Percentiles rank a stretch among this genome's conserved stretches.
Conservation (phyloP, 2,888 invertebrate species). For the Sturmia bella region DNA sequence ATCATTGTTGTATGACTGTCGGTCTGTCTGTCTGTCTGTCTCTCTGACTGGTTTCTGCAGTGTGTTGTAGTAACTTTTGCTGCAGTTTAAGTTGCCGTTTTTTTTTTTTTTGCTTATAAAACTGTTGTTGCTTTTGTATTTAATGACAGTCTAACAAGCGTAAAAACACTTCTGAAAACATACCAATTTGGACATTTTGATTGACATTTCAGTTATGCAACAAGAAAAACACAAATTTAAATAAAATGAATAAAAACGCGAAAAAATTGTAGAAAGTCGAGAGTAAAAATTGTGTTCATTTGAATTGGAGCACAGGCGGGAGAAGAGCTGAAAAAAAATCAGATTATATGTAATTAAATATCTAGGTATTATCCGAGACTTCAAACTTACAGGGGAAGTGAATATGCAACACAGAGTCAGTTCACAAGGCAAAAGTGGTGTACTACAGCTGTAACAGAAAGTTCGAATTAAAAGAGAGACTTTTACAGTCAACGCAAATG, state of each 20-base stretch:
- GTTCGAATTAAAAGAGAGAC: too few species aligned
- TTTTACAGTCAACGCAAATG: too few species aligned
- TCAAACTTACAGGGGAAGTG: too few species aligned
- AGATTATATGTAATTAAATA: too few species aligned
- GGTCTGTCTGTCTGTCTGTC: conserved; percentile 7
- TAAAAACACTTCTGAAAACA: conserved; percentile 74
- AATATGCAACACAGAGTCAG: too few species aligned
- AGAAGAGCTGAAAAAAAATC: too few species aligned
- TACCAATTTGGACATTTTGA: conserved; percentile 72
- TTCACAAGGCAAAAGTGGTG: too few species aligned
- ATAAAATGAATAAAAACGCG: conserved; percentile 32
- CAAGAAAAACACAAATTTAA: conserved; percentile 47
- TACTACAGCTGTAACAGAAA: too few species aligned
- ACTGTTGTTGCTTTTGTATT: conserved; percentile 70
- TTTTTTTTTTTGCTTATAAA: conserved; percentile 41
- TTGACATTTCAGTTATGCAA: conserved; percentile 72
- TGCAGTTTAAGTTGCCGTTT: conserved; percentile 45
- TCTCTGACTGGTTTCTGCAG: conserved; percentile 24
- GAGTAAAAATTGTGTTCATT: not conserved
- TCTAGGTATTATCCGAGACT: too few species aligned
- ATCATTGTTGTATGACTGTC: conserved; percentile 47
- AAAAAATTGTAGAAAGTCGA: not conserved
- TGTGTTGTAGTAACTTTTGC: conserved; percentile 28
- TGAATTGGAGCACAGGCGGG: too few species aligned
- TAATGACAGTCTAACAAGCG: conserved; percentile 73